Conservation (phyloP, 2,113 vertebrate species). For the Smithornis capensis region DNA sequence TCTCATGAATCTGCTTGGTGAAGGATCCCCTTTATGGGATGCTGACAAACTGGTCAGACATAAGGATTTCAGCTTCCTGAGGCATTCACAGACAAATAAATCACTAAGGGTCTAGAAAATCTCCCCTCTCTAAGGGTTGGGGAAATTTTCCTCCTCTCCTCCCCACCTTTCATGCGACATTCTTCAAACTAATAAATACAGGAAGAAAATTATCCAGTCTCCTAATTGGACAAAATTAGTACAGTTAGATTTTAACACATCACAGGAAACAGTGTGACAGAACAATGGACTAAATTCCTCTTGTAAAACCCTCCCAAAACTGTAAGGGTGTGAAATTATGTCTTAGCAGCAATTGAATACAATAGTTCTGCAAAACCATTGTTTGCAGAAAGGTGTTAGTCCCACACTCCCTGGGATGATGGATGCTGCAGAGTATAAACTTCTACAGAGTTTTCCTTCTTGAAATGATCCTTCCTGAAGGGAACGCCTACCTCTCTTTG, state of each 20-base stretch:
- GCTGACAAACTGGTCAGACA: too few species aligned
- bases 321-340: not conserved
- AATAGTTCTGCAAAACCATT: not conserved
- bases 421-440: not conserved
- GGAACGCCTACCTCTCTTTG: not conserved
- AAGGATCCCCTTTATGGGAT: too few species aligned
- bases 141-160: too few species aligned
- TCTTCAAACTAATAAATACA: slow-evolving; percentile 51
- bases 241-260: not conserved
- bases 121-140: too few species aligned
- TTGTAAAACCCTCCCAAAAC: not conserved
- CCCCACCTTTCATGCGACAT: too few species aligned
- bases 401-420: not conserved
- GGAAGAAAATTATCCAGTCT: slow-evolving; percentile 26
- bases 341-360: not conserved
- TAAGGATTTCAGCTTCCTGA: too few species aligned
- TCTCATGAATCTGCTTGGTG: too few species aligned
- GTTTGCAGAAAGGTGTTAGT: not conserved
- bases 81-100: too few species aligned
- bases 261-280: not conserved
- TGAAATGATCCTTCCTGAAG: not conserved
- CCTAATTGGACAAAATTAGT: not conserved
- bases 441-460: not conserved
- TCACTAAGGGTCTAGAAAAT: too few species aligned
- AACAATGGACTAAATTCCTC: not conserved